Percentiles rank a stretch among this genome's conserved stretches.
Conservation (phyloP, 2,888 invertebrate genomes). For the Clanis bilineata region DNA sequence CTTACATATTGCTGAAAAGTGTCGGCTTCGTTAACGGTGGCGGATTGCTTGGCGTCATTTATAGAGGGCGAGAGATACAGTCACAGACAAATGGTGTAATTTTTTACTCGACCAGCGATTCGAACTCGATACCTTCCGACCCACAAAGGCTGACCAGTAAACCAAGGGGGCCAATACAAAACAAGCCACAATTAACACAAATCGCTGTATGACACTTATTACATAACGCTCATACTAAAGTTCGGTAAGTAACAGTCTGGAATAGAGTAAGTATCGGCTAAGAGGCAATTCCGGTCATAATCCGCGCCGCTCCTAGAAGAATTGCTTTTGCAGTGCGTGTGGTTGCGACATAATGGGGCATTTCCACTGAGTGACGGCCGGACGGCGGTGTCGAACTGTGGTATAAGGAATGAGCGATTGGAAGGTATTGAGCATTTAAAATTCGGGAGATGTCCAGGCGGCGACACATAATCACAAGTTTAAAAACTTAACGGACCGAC, state of each 20-base stretch:
- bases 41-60: too few relatives aligned
- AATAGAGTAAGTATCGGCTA: conserved; percentile 39
- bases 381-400: conserved; percentile 38
- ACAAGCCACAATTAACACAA: background rate
- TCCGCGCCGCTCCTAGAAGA: conserved; percentile 67
- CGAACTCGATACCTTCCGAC: too few relatives aligned
- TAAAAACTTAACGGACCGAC: too few relatives aligned
- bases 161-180: too few relatives aligned
- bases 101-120: too few relatives aligned
- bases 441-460: too few relatives aligned
- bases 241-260: background rate
- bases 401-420: conserved; percentile 29
- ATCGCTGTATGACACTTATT: background rate
- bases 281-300: conserved; percentile 67
- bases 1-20: too few relatives aligned
- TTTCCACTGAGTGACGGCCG: conserved; percentile 76
- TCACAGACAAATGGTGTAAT: too few relatives aligned
- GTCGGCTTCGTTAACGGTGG: too few relatives aligned
- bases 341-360: conserved; percentile 73
- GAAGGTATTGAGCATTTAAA: background rate
- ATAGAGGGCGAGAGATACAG: too few relatives aligned
- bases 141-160: too few relatives aligned
- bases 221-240: conserved; percentile 4
- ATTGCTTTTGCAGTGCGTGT: conserved; percentile 69
- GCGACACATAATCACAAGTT: too few relatives aligned